Percentiles rank a stretch among this genome's conserved stretches.
phyloP scores from a whole-genome alignment of 2,113 vertebrate genomes.

The Hydropotes inermis region DNA sequence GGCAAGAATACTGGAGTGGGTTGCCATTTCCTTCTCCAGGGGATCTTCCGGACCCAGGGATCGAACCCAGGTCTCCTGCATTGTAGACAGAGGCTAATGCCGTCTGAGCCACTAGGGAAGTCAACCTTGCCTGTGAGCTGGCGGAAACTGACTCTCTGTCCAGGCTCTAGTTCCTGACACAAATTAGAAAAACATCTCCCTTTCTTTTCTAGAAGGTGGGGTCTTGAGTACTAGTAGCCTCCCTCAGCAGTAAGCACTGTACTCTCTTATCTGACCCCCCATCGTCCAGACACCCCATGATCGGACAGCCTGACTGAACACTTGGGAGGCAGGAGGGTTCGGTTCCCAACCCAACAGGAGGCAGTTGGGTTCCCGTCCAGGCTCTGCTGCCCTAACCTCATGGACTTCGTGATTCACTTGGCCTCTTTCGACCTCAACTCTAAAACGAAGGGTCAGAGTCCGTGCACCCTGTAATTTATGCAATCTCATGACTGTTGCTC shows the following conservation, averaged over 20 bases:
- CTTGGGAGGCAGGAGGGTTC: no score
- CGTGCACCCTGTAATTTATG: neutral
- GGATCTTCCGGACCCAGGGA: neutral
- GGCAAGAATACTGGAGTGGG: neutral
- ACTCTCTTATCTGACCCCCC: neutral
- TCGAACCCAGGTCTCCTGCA: accelerated
- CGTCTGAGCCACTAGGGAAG: neutral
- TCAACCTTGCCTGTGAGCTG: neutral
- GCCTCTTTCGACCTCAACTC: neutral
- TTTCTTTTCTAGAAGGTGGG: neutral
- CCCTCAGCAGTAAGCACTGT: neutral
- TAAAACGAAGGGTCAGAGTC: neutral
- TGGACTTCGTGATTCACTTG: neutral
- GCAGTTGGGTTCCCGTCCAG: neutral
- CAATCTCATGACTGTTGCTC: neutral
- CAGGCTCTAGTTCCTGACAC: neutral
- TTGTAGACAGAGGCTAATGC: neutral
- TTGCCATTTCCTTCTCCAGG: neutral
- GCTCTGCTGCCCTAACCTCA: neutral
- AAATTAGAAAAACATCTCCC: neutral
- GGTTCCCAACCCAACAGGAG: no score
- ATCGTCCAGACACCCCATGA: neutral
- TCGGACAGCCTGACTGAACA: neutral
- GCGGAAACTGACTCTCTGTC: neutral
- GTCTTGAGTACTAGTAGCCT: neutral